Conservation (phyloP, 2,113 vertebrate genomes). For the Trematocara nigrifrons region DNA sequence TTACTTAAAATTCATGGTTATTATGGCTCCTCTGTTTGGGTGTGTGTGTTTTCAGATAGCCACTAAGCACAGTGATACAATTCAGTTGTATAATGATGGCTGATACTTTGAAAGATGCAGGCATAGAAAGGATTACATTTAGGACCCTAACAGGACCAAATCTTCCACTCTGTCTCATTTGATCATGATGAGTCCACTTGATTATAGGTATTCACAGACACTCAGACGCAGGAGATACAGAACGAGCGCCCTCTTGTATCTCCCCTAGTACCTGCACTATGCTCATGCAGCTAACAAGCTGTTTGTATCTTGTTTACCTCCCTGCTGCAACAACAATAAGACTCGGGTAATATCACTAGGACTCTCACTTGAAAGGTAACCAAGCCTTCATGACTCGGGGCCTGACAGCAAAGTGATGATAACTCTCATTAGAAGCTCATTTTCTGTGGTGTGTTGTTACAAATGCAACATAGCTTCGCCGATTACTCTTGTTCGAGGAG, state of each 20-base stretch:
- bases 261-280: slow-evolving; percentile 4
- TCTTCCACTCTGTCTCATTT: slow-evolving; percentile 20
- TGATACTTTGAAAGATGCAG: slow-evolving; percentile 22
- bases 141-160: not conserved
- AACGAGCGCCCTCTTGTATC: slow-evolving; percentile 6
- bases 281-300: not conserved
- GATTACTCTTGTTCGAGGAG: not conserved
- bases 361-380: not conserved
- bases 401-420: not conserved
- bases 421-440: not conserved
- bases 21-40: slow-evolving; percentile 20
- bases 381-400: slow-evolving; percentile 7
- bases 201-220: slow-evolving; percentile 12
- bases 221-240: not conserved
- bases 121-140: slow-evolving; percentile 17
- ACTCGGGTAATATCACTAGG: not conserved
- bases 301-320: not conserved
- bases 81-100: slow-evolving; percentile 18
- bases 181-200: slow-evolving; percentile 16
- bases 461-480: not conserved
- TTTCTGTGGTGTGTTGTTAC: not conserved
- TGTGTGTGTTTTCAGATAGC: not conserved
- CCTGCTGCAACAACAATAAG: not conserved
- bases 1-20: slow-evolving; percentile 41
- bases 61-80: not conserved